Conservation (phyloP, 2,797 vertebrate genomes). For the Sebastiscus albofasciatus region DNA sequence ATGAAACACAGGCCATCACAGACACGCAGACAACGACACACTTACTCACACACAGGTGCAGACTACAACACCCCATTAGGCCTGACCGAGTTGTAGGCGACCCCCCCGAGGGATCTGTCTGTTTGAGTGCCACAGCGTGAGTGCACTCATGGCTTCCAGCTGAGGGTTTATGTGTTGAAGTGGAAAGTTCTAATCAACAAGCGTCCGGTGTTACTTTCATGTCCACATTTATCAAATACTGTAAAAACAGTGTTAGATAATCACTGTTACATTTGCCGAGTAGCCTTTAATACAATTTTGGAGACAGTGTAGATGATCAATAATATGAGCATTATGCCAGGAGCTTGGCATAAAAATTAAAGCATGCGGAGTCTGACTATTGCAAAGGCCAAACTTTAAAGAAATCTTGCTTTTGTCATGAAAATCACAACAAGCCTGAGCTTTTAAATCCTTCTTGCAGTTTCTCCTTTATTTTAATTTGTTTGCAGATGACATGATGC, state of each 20-base stretch:
- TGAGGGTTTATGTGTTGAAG: not conserved
- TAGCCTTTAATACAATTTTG: not conserved
- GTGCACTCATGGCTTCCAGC: constrained; percentile 47
- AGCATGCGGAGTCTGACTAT: not conserved
- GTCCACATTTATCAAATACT: not conserved
- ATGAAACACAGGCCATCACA: constrained; percentile 12
- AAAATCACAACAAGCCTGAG: too few species aligned
- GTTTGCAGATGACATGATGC: not conserved
- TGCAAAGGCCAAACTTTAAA: not conserved
- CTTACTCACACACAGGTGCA: constrained; percentile 31
- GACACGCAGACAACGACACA: not conserved
- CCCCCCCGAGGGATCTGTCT: constrained; percentile 24
- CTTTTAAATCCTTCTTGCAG: too few species aligned
- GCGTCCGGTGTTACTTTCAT: not conserved
- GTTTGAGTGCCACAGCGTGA: constrained; percentile 36
- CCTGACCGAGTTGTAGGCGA: constrained; percentile 3
- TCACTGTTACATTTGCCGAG: not conserved
- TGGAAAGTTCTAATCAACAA: constrained; percentile 5
- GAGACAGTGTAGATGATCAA: not conserved
- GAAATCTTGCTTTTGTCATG: not conserved
- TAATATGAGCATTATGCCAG: not conserved
- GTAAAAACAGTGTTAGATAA: not conserved
- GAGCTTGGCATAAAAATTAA: not conserved
- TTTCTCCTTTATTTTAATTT: too few species aligned
- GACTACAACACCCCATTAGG: constrained; percentile 46